These are phyloP conservation scores for Dinomys branickii DNA, from an alignment of 2,113 vertebrate genomes.

Conservation along the genomic window DNA sequence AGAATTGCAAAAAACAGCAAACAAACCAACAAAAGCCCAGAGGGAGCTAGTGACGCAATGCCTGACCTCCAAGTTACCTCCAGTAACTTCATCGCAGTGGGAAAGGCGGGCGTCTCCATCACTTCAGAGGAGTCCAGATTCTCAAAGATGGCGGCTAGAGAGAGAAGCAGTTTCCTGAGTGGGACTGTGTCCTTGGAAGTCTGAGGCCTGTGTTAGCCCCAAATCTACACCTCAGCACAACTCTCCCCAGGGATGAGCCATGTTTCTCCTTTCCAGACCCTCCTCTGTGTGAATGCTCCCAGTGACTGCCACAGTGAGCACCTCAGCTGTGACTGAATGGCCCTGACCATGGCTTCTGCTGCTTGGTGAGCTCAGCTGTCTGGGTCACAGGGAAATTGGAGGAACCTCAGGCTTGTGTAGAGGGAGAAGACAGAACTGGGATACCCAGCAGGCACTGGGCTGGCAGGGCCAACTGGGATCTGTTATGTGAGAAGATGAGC, in stretches of 20 bases:
- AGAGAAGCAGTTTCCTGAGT: conserved; percentile 40
- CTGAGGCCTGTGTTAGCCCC: not conserved
- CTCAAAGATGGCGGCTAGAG: conserved; percentile 88
- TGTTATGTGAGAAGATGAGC: not conserved
- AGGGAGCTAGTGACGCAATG: accelerated
- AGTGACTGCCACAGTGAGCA: not conserved
- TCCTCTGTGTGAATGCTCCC: not conserved
- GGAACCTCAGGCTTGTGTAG: not conserved
- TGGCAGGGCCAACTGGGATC: too few species aligned
- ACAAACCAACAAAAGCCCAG: not conserved
- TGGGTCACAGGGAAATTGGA: not conserved
- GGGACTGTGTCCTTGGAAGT: accelerated
- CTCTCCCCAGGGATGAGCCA: accelerated
- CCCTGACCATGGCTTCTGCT: not conserved
- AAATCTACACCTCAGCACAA: too few species aligned
- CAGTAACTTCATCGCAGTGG: conserved; percentile 88
- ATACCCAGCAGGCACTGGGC: not conserved
- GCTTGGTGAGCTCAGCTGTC: not conserved
- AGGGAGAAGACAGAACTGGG: not conserved
- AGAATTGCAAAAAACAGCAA: not conserved
- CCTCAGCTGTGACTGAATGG: too few species aligned
- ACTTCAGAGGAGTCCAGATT: conserved; percentile 94
- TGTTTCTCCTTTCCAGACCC: not conserved
- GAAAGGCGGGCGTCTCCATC: conserved; percentile 87
- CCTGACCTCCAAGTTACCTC: conserved; percentile 87